These are phyloP conservation scores for Drosophila kambysellisi DNA, from an alignment of 2,888 invertebrate genomes.

Conservation along the genomic window DNA sequence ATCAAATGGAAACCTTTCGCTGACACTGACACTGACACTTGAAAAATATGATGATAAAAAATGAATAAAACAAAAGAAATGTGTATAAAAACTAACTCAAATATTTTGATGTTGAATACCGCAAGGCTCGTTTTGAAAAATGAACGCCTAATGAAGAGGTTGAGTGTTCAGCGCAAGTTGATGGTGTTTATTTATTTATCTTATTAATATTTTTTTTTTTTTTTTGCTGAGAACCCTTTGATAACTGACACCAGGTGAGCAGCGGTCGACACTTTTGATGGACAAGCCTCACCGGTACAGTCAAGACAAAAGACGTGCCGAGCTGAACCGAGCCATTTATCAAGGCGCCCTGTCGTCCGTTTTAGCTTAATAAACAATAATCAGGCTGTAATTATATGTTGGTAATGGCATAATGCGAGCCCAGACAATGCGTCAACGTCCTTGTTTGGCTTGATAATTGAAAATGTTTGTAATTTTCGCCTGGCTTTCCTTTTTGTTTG, in stretches of 20 bases:
- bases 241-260: constrained; percentile 61
- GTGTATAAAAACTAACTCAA: constrained; percentile 38
- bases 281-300: constrained; percentile 55
- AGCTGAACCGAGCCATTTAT: constrained; percentile 55
- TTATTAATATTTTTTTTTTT: neutral
- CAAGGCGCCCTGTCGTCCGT: constrained; percentile 55
- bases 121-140: constrained; percentile 54
- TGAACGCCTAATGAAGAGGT: constrained; percentile 41
- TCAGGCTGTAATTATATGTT: constrained; percentile 76
- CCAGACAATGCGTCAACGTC: constrained; percentile 72
- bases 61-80: constrained; percentile 3
- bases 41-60: constrained; percentile 55
- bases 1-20: constrained; percentile 50
- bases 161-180: constrained; percentile 2
- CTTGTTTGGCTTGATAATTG: constrained; percentile 74
- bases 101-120: constrained; percentile 36
- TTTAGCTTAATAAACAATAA: constrained; percentile 78
- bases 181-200: constrained; percentile 4
- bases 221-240: constrained; percentile 46
- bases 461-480: constrained; percentile 77
- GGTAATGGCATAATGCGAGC: constrained; percentile 69
- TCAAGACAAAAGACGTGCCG: constrained; percentile 38
- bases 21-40: constrained; percentile 73
- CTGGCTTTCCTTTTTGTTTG: constrained; percentile 37
- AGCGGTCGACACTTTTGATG: constrained; percentile 42